Percentiles rank a stretch among this genome's conserved stretches.
phyloP scores from a whole-genome alignment of 2,113 vertebrate species.

The Prionailurus viverrinus region DNA sequence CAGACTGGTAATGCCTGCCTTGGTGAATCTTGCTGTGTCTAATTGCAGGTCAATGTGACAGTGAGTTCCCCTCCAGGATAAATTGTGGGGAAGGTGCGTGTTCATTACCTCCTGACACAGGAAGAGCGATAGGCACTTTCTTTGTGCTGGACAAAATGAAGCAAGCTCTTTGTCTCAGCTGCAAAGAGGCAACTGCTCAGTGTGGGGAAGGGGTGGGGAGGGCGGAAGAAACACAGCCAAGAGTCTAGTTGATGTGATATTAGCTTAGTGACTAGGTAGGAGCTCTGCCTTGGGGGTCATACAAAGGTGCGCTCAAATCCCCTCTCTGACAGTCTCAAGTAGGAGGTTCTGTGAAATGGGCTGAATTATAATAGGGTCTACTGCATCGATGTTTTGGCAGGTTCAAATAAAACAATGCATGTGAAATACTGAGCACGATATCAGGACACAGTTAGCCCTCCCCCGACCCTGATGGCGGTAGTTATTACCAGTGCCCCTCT shows the following conservation, averaged over 20 bases:
- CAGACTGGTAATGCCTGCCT: neutral
- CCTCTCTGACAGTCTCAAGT: neutral
- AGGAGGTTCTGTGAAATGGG: neutral
- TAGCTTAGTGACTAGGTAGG: neutral
- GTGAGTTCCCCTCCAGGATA: fast-evolving
- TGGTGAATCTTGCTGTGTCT: neutral
- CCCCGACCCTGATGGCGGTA: neutral
- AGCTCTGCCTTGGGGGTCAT: neutral
- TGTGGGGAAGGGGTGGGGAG: neutral
- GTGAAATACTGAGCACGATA: neutral
- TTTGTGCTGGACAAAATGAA: neutral
- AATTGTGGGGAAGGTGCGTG: neutral
- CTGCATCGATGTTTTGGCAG: neutral
- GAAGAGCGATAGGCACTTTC: neutral
- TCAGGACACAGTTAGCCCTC: no score
- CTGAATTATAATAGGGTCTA: neutral
- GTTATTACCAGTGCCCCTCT: neutral
- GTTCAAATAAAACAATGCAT: neutral
- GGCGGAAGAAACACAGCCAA: neutral
- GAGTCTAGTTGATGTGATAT: neutral
- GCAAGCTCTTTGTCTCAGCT: neutral
- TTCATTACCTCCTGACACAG: neutral
- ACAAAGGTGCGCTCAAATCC: neutral
- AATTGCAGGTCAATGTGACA: neutral
- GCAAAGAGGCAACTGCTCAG: neutral